phyloP scores from a whole-genome alignment of 2,888 invertebrate species.

The Drosophila lutescens region DNA sequence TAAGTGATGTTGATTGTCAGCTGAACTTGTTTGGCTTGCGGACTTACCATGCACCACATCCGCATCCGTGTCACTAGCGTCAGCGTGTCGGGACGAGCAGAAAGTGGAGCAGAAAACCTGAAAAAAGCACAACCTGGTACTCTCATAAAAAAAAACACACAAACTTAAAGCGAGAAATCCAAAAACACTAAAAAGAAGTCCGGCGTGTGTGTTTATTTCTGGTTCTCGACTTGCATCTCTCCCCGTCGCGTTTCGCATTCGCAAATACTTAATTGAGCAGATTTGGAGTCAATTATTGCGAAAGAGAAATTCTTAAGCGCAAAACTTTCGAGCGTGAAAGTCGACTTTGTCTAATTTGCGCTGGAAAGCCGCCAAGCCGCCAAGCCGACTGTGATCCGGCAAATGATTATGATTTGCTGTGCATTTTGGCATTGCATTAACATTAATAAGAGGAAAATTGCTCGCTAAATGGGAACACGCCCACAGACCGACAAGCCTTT shows the following conservation, averaged over 20 bases:
- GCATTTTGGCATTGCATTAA: slow-evolving; percentile 43
- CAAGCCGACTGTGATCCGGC: slow-evolving; percentile 21
- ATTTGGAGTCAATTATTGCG: slow-evolving; percentile 77
- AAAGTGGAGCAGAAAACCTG: slow-evolving; percentile 74
- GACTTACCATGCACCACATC: slow-evolving; percentile 62
- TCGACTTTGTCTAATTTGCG: slow-evolving; percentile 63
- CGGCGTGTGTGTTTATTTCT: slow-evolving; percentile 54
- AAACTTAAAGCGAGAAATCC: slow-evolving; percentile 6
- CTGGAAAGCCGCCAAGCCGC: slow-evolving; percentile 38
- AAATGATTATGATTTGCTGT: slow-evolving; percentile 42
- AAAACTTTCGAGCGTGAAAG: slow-evolving; percentile 74
- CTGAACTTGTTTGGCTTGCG: slow-evolving; percentile 69
- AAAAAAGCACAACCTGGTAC: slow-evolving; percentile 27
- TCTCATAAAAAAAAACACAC: slow-evolving; percentile 1
- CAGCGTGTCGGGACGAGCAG: slow-evolving; percentile 62
- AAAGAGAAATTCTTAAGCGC: slow-evolving; percentile 76
- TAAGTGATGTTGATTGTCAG: slow-evolving; percentile 73
- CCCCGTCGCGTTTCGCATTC: slow-evolving; percentile 47
- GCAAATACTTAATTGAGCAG: slow-evolving; percentile 71
- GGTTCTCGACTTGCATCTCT: slow-evolving; percentile 57
- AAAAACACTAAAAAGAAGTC: slow-evolving; percentile 8
- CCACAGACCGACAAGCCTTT: slow-evolving; percentile 30
- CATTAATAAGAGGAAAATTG: slow-evolving; percentile 46
- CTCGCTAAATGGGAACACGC: slow-evolving; percentile 49
- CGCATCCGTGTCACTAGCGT: slow-evolving; percentile 56